phyloP scores from a whole-genome alignment of 2,888 invertebrate species.

The Aleiodes leptofemur region DNA sequence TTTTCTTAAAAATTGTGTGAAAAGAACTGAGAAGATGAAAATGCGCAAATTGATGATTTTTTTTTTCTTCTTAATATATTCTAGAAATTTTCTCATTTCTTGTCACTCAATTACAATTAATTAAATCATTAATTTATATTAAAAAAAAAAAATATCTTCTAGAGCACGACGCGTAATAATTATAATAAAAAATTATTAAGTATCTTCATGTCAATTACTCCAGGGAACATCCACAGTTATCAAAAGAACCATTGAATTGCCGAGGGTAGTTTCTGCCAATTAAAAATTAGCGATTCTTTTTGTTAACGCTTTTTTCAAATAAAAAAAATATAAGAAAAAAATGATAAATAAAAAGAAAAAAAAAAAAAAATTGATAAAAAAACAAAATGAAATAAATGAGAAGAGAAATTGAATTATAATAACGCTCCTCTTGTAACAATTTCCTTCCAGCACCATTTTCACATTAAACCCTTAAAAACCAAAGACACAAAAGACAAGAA shows the following conservation, averaged over 20 bases:
- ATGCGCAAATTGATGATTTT: background rate
- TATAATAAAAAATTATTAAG: conserved; percentile 75
- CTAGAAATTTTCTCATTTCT: background rate
- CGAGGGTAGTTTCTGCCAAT: conserved; percentile 52
- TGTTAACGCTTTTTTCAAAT: conserved; percentile 56
- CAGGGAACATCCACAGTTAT: conserved; percentile 82
- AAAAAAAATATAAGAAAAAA: conserved; percentile 2
- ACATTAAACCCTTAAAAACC: conserved; percentile 41
- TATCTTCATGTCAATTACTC: conserved; percentile 90
- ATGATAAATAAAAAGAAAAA: conserved; percentile 8
- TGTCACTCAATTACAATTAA: conserved; percentile 2
- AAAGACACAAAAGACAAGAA: conserved; percentile 10
- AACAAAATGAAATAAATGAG: background rate
- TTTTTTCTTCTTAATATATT: conserved; percentile 11
- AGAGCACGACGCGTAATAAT: conserved; percentile 53
- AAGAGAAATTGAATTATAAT: background rate
- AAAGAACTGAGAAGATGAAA: conserved; percentile 13
- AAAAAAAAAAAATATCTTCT: background rate
- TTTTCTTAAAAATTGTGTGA: conserved; percentile 28
- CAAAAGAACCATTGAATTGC: conserved; percentile 55
- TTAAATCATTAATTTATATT: background rate
- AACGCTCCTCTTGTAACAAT: conserved; percentile 35
- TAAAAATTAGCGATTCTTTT: conserved; percentile 55
- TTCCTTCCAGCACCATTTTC: conserved; percentile 49
- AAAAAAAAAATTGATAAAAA: background rate